phyloP scores from a whole-genome alignment of 2,888 invertebrate genomes.

The Drosophila nigritarsus region DNA sequence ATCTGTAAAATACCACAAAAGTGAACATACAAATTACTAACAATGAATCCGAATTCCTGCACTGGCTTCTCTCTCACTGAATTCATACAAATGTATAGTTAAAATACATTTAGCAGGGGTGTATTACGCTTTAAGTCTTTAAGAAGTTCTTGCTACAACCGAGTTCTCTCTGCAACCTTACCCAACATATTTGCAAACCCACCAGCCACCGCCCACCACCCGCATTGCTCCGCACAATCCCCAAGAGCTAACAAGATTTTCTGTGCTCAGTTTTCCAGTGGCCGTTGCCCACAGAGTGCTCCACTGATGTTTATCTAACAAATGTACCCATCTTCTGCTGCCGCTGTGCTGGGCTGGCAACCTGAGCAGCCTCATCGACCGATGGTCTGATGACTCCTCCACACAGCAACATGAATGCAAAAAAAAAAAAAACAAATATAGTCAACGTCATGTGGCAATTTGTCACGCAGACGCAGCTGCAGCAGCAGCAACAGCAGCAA shows the following conservation, averaged over 20 bases:
- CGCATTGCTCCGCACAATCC: slow-evolving; percentile 18
- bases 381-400: slow-evolving; percentile 38
- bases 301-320: slow-evolving; percentile 67
- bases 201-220: neutral
- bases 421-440: slow-evolving; percentile 17
- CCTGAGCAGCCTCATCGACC: slow-evolving; percentile 50
- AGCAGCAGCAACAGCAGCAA: neutral
- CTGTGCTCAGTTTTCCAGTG: slow-evolving; percentile 42
- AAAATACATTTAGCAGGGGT: neutral
- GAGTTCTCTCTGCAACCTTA: slow-evolving; percentile 1
- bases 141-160: neutral
- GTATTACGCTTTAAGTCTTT: neutral
- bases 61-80: neutral
- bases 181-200: neutral
- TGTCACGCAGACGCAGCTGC: slow-evolving; percentile 65
- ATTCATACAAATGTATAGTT: neutral
- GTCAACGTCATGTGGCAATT: slow-evolving; percentile 73
- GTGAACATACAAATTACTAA: neutral
- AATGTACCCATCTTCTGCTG: slow-evolving; percentile 52
- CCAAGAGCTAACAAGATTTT: slow-evolving; percentile 31
- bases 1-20: neutral
- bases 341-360: slow-evolving; percentile 26
- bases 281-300: slow-evolving; percentile 20
- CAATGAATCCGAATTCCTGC: neutral
- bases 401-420: slow-evolving; percentile 26